phyloP scores from a whole-genome alignment of 2,888 invertebrate genomes.

The Nephrocerus scutellatus region DNA sequence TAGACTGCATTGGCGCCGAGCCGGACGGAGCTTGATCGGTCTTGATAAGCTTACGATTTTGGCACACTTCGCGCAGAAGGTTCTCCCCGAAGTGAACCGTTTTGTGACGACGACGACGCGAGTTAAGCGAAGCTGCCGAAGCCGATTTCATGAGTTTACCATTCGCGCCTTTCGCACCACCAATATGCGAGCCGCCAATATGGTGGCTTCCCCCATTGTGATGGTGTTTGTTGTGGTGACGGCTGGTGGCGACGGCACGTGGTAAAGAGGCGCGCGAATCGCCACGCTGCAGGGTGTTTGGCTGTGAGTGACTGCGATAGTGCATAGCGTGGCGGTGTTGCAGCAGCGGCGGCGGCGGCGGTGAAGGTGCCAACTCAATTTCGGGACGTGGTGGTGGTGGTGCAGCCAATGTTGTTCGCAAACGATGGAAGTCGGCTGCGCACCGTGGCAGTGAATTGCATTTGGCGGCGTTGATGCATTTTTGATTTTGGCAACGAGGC shows the following conservation, averaged over 20 bases:
- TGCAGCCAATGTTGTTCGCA: slow-evolving; percentile 40
- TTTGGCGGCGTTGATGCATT: slow-evolving; percentile 47
- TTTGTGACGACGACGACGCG: slow-evolving; percentile 66
- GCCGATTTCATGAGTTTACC: slow-evolving; percentile 49
- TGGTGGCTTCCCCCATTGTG: slow-evolving; percentile 19
- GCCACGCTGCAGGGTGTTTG: slow-evolving; percentile 43
- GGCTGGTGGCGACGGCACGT: slow-evolving; percentile 17
- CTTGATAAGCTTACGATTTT: slow-evolving; percentile 57
- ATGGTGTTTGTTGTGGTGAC: slow-evolving; percentile 27
- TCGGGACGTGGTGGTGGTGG: slow-evolving; percentile 39
- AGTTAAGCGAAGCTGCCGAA: slow-evolving; percentile 57
- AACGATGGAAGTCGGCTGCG: slow-evolving; percentile 46
- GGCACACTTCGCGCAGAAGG: slow-evolving; percentile 65
- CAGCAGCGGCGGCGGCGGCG: slow-evolving; percentile 20
- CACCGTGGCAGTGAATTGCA: slow-evolving; percentile 50
- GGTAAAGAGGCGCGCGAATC: slow-evolving; percentile 40
- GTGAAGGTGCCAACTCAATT: slow-evolving; percentile 36
- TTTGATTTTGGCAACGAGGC: slow-evolving; percentile 44
- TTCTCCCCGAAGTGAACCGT: slow-evolving; percentile 74
- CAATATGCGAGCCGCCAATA: slow-evolving; percentile 7
- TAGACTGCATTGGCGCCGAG: slow-evolving; percentile 57
- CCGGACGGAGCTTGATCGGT: slow-evolving; percentile 47
- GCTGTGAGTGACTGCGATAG: slow-evolving; percentile 46
- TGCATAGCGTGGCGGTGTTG: slow-evolving; percentile 23
- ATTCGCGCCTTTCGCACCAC: slow-evolving; percentile 27